phyloP scores from a whole-genome alignment of 2,797 vertebrate species.

The Labroides dimidiatus region DNA sequence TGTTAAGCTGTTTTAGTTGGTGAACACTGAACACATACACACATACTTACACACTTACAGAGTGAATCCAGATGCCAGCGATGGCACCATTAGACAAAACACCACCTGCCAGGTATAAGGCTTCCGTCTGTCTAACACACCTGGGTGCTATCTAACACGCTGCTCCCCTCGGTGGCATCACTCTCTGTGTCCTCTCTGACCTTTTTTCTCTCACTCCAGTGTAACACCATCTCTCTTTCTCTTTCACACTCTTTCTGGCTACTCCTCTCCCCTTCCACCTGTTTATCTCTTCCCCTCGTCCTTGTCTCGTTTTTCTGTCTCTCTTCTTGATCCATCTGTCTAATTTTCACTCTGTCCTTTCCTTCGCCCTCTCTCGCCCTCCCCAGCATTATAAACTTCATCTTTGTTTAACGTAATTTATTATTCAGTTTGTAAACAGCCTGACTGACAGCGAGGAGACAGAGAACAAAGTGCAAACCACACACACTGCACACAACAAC shows the following conservation, averaged over 20 bases:
- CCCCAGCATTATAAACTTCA: neutral
- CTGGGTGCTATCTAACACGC: constrained; percentile 58
- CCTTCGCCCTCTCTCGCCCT: neutral
- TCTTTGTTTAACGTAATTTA: constrained; percentile 32
- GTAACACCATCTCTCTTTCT: constrained; percentile 18
- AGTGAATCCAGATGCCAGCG: constrained; percentile 59
- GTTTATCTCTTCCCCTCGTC: constrained; percentile 23
- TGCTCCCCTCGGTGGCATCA: constrained; percentile 56
- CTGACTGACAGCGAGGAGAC: constrained; percentile 16
- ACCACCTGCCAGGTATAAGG: constrained; percentile 65
- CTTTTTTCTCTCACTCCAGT: constrained; percentile 47
- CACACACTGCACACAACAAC: constrained; percentile 26
- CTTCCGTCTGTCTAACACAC: constrained; percentile 68
- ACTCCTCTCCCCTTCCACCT: constrained; percentile 26
- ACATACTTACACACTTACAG: constrained; percentile 16
- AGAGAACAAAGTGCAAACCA: constrained; percentile 20
- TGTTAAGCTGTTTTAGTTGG: constrained; percentile 12
- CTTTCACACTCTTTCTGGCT: constrained; percentile 1
- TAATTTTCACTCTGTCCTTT: constrained; percentile 22
- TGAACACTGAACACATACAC: constrained; percentile 7
- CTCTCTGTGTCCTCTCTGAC: constrained; percentile 63
- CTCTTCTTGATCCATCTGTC: constrained; percentile 28
- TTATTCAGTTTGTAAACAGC: constrained; percentile 20
- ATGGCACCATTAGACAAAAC: constrained; percentile 58
- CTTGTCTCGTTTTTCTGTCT: constrained; percentile 1